A percentile compares a stretch with the other conserved stretches of the same genome.
Conservation (phyloP, 2,888 invertebrate species). For the Phalangium opilio region DNA sequence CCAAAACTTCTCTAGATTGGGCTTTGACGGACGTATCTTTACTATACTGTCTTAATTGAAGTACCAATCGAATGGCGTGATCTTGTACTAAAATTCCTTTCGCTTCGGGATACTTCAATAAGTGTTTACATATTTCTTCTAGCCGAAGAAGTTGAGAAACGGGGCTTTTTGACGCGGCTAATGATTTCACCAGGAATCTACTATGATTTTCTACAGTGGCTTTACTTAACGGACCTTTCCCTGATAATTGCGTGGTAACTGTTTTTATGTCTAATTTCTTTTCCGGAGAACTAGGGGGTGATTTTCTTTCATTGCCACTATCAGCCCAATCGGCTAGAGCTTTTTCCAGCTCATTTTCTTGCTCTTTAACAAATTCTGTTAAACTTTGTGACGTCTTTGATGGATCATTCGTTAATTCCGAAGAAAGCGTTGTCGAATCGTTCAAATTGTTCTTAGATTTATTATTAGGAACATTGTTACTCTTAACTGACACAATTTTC, state of each 20-base stretch:
- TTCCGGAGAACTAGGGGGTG: too few relatives aligned
- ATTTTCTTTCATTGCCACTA: too few relatives aligned
- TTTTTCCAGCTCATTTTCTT: conserved; percentile 6
- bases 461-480: too few relatives aligned
- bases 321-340: conserved; percentile 11
- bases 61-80: conserved; percentile 7
- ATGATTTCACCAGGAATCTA: conserved; percentile 12
- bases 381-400: too few relatives aligned
- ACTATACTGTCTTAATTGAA: conserved; percentile 10
- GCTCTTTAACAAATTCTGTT: too few relatives aligned
- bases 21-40: conserved; percentile 29
- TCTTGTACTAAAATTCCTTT: conserved; percentile 43
- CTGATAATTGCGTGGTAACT: background rate
- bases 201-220: conserved; percentile 13
- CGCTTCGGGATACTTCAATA: conserved; percentile 57
- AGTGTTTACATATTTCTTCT: conserved; percentile 52
- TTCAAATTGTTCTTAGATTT: too few relatives aligned
- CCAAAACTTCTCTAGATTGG: conserved; percentile 43
- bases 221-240: background rate
- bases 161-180: conserved; percentile 9
- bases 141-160: conserved; percentile 44
- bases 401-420: too few relatives aligned
- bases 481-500: too few relatives aligned
- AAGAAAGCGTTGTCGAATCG: too few relatives aligned
- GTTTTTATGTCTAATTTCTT: background rate